Evolutionary conservation across 1,140 invertebrate genomes (phyloP).

Genomic region (Drosophila sulfurigaster): DNA sequence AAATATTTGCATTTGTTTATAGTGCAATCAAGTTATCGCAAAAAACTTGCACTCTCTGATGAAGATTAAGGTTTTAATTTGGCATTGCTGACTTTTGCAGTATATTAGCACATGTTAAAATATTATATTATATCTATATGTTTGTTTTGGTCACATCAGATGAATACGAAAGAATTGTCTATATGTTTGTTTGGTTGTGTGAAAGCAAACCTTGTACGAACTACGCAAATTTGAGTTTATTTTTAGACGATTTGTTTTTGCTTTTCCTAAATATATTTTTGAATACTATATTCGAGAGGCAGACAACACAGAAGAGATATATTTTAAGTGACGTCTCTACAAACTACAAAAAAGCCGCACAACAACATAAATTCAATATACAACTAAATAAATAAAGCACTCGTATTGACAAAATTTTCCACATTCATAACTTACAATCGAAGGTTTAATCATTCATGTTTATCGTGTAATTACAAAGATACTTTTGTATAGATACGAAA

Average conservation of each 20-base stretch:
- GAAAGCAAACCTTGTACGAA: conserved; percentile 53
- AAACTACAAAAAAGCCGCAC: background rate
- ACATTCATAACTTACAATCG: background rate
- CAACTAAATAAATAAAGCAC: background rate
- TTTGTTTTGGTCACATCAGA: conserved; percentile 16
- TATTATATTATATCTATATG: background rate
- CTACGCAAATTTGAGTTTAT: conserved; percentile 62
- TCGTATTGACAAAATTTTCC: conserved; percentile 3
- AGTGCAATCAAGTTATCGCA: too few relatives aligned
- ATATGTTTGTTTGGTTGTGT: conserved; percentile 6
- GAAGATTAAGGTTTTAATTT: too few relatives aligned
- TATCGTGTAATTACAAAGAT: conserved; percentile 10
- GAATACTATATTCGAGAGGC: conserved; percentile 5
- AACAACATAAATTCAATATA: background rate
- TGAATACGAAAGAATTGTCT: conserved; percentile 11
- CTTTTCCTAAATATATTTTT: conserved; percentile 26
- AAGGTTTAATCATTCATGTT: conserved; percentile 17
- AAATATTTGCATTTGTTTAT: too few relatives aligned
- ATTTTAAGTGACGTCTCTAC: conserved; percentile 3
- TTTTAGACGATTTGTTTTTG: conserved; percentile 58
- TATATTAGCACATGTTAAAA: background rate
- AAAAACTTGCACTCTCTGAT: too few relatives aligned
- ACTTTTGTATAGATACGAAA: conserved; percentile 2
- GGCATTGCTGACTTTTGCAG: too few relatives aligned
- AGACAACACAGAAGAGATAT: conserved; percentile 9